Evolutionary conservation across 2,797 vertebrate species (phyloP), one percentile per base, ranked within the genome.

Genomic region (Pterois miles): DNA sequence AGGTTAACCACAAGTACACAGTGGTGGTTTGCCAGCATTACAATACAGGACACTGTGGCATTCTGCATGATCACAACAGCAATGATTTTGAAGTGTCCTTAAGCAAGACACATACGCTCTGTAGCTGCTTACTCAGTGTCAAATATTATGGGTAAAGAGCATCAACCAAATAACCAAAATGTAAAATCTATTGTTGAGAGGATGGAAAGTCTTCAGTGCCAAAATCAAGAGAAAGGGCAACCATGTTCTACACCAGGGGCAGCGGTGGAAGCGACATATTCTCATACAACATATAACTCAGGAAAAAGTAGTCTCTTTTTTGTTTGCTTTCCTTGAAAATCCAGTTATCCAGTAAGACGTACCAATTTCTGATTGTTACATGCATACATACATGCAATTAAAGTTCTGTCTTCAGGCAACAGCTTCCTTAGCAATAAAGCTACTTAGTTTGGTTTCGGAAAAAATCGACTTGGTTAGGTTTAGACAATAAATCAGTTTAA

Each of bases 1-100:
- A 80, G 73, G 81, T 82, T 72, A 75, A 59, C 76, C 62, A 36
- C 25, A 52, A 48, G 74, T 34, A 31, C 38, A 31, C 6, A n/a
- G 16, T 46, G 25, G n/a, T 58, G 54, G 23, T 46, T 36, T 68
- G 52, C 34, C 59, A 34, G 38, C 38, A 14, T 78, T 48, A 34
- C 33, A 66, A 43, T 58, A 18, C 6, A 27, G 25, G 54, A 50
- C 70, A 53, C 33, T 33, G 40, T 71, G 56, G 62, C 50, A 9
- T 23, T 60, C 25, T 74, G 74, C 20, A 50, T 70, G 25, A 36
- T 53, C 31, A 50, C 48, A 46, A 25, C 31, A 48, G 20, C 36
- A 72, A 20, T 12, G 6, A 1, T 23, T 63, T 12, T 68, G 8
- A 69, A 65, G 59, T 38, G 62, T 58, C 70, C 50, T 78, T 74